Evolutionary conservation across 2,888 invertebrate species (phyloP), one percentile per base, ranked within the genome.

Genomic region (Latheticus oryzae): DNA sequence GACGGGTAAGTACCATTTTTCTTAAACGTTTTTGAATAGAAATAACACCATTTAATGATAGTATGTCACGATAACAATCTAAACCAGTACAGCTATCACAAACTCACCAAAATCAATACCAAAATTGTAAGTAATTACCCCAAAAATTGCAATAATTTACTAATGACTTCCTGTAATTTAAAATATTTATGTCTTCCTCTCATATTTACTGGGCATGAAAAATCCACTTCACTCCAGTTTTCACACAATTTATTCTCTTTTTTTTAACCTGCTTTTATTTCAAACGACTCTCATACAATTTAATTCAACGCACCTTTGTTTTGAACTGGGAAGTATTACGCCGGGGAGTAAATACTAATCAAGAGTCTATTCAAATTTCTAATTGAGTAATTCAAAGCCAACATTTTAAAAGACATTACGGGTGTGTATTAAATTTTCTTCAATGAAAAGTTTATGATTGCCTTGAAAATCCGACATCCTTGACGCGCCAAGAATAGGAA

Each of bases 1-100:
- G 90, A 91, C 82, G 89, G 89, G 91, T 91, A 80, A 87, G 87
- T 79, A 62, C 17, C 13, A 35, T 21, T 47, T 47, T 33, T 15
- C 24, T 24, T 21, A 8, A 21, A 7, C 24, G 13, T 23, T 33
- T 17, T 8, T 13, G 23, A 35, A 21, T 23, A 33, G 33, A 35
- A 35, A 47, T 24, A 16, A 33, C 16, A 47, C 11, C 35, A 21
- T 17, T 9, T 26, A 50, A 37, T 50, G 47, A 19, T 24, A 17
- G 24, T 42, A 15, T 52, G 40, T 52, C 52, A 42, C 52, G 52
- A 40, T 51, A 51, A 12, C 21, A 33, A 50, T 38, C 38, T 50
- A 42, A 32, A 23, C 40, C 16, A 42, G 42, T 45, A 21, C 30
- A 59, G 15, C 24, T 16, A 30, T 24, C 33, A 16, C 43, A 42